Base-by-base conservation (phyloP, 2,888 invertebrate species). In the Chorisops tibialis region DNA sequence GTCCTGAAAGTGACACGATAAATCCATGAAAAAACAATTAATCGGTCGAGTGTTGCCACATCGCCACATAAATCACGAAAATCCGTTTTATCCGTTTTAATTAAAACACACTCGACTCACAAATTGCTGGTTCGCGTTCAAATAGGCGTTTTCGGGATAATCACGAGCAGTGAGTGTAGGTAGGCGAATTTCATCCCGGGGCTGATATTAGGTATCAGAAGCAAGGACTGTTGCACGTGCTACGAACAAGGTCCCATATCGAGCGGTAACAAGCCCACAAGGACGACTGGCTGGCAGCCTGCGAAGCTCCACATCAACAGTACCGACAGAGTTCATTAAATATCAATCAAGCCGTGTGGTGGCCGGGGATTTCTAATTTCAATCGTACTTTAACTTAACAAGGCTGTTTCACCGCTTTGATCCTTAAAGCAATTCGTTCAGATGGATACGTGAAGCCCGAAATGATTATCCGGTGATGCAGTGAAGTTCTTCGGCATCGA, bases 1-100 rank as follows among this genome's bases (percentile, higher is more conserved):
- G 56, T 30, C 9, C 30, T 30, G 7, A 9, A 7, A 43, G 19
- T 35, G 56, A 43, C 24, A 43, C 56, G 24, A 30, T 56, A 56
- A 56, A 56, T 54, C 43, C 24, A 4, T 16, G 56, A 43, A 35
- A 56, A 56, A 56, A 56, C 56, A 56, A 56, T 56, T 56, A 56
- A 56, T 56, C 43, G 56, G 45, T 45, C 16, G 30, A 45, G 45
- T 43, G 30, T 56, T 56, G 54, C 43, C 43, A 56, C 56, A 56
- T 43, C 16, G 45, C 7, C 30, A 30, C 43, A 56, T 56, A 56
- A 56, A 56, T 56, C 56, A 56, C 16, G 56, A 45, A 56, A 56
- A 56, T 56, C 56, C 56, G 56, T 43, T 56, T 56, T 56, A 56
- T 56, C 56, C 43, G 56, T 43, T 56, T 56, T 56, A 56, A 56